Evolutionary conservation across 64 coral and sea anemone species (phyloP).

Genomic region (Actinia tenebrosa): DNA sequence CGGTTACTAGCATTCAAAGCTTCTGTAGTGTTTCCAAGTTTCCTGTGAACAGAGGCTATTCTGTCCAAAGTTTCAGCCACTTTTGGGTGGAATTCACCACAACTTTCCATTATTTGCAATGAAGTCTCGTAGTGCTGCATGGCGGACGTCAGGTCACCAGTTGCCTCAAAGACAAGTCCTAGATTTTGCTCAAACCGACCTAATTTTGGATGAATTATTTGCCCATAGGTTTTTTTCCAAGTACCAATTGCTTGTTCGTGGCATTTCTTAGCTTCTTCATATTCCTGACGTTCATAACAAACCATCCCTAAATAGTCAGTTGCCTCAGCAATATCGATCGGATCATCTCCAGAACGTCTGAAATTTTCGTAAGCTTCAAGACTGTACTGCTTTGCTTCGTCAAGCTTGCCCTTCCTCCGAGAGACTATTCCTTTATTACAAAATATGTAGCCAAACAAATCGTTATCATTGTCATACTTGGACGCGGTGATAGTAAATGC

Average conservation of each 20-base stretch:
- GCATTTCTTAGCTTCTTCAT: constrained; percentile 4
- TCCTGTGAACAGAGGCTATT: neutral
- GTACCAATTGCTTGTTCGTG: neutral
- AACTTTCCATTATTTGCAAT: neutral
- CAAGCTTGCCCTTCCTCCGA: neutral
- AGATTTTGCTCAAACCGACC: neutral
- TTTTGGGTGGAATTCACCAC: neutral
- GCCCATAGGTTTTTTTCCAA: neutral
- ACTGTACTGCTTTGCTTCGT: constrained; percentile 8
- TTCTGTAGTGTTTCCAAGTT: neutral
- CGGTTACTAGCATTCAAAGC: neutral
- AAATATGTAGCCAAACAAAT: neutral
- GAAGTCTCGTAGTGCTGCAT: neutral
- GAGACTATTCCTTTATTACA: constrained; percentile 4
- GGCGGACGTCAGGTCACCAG: neutral
- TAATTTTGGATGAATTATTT: neutral
- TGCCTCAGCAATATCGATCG: neutral
- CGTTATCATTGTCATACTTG: neutral
- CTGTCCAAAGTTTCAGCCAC: neutral
- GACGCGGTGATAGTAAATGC: neutral
- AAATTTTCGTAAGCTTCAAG: constrained; percentile 5
- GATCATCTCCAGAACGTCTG: neutral
- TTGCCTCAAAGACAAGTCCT: constrained; percentile 3
- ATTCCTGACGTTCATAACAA: constrained; percentile 5
- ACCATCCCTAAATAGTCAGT: constrained; percentile 8